Base-by-base conservation (phyloP, 2,888 invertebrate genomes). In the Flexamia atlantica region DNA sequence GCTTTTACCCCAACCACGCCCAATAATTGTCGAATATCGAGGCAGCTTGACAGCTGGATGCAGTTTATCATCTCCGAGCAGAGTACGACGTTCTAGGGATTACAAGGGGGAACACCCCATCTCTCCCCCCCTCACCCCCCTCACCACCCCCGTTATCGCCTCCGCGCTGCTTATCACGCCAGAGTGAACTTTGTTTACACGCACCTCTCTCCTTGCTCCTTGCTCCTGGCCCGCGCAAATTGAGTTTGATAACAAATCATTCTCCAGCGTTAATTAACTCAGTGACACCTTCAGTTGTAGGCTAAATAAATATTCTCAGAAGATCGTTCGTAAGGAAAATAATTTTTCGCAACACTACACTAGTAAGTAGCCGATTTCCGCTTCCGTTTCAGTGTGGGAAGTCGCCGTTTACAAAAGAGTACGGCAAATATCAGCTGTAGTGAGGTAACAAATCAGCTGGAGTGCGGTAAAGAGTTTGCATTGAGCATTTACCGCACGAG, bases 161-260 rank as follows among this genome's bases (percentile, higher is more conserved):
- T 14, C 28, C 64, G 28, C 3, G 28, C 14, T 10, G 64, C 64
- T 64, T 64, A 64, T 64, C 64, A 64, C 64, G 64, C 28, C 64
- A 28, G 64, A 28, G 64, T 64, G 64, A 64, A 64, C 64, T 64
- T 64, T 64, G 30, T 64, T 64, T 64, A 64, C 64, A 64, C 64
- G 64, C 64, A 28, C 28, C 64, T 30, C 64, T 36, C 36, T n/a
- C 25, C 25, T 14, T n/a, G 10, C 53, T 53, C 64, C 64, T 64
- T 14, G 28, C 64, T 23, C 57, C 64, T 23, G 23, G 25, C 28
- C 28, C 64, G 30, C 30, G 64, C 64, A 64, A 64, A 64, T 64
- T 64, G 64, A 64, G 64, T 64, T 64, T 64, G 64, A 64, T 64
- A 64, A 64, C 64, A 64, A 64, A 64, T 64, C 64, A 28, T 64